Conservation (phyloP, 2,113 vertebrate genomes). For the Uria aalge region DNA sequence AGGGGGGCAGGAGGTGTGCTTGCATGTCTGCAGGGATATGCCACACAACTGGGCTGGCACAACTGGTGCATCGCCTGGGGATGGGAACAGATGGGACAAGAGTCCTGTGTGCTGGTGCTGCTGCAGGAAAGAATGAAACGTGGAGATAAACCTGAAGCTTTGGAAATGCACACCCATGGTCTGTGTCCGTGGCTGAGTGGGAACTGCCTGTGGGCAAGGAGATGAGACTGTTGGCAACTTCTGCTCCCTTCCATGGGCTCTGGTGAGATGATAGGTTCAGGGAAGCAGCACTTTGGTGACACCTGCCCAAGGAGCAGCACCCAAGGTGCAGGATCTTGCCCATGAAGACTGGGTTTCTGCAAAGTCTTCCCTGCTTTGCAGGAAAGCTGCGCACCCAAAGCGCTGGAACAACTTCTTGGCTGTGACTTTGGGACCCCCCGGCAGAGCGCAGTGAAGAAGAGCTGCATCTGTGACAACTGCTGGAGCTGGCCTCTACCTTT, state of each 20-base stretch:
- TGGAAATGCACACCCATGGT: background rate
- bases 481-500: background rate
- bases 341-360: accelerated
- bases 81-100: background rate
- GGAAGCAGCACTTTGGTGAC: background rate
- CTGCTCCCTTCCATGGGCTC: background rate
- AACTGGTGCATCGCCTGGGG: background rate
- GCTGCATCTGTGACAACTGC: background rate
- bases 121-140: background rate
- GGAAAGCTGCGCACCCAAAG: background rate
- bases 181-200: accelerated
- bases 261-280: background rate
- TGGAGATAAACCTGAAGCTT: background rate
- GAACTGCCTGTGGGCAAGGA: background rate
- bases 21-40: background rate
- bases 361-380: background rate
- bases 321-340: background rate
- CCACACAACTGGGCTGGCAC: background rate
- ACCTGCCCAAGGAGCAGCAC: background rate
- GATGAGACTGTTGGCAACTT: background rate
- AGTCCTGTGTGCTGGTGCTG: background rate
- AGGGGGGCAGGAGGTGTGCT: background rate
- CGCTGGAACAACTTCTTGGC: background rate
- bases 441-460: background rate
- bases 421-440: background rate